A percentile compares a stretch with the other conserved stretches of the same genome.
Evolutionary conservation across 2,113 vertebrate species (phyloP).

Genomic region (Pogonocichla stellata): DNA sequence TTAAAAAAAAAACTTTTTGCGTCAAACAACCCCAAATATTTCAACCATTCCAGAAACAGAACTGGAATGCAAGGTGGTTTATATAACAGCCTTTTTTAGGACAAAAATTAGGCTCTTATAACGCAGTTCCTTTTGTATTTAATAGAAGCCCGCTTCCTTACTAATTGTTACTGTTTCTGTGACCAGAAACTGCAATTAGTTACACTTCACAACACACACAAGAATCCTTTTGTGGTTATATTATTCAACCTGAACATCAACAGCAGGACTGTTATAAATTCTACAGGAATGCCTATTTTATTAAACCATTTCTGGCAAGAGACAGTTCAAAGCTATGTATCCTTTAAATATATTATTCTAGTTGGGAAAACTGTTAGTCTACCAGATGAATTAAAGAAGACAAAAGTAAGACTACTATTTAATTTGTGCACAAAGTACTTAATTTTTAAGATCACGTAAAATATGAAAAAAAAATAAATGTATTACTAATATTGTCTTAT

Average conservation of each 20-base stretch:
- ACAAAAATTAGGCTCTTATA: slow-evolving; percentile 36
- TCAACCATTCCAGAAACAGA: slow-evolving; percentile 33
- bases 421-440: not conserved
- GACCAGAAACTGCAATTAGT: slow-evolving; percentile 69
- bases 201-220: slow-evolving; percentile 46
- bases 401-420: not conserved
- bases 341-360: not conserved
- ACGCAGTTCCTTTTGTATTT: slow-evolving; percentile 36
- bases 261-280: slow-evolving; percentile 42
- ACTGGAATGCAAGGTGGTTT: not conserved
- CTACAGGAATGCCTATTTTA: not conserved
- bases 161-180: slow-evolving; percentile 45
- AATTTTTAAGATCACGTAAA: not conserved
- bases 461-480: not conserved
- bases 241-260: slow-evolving; percentile 64
- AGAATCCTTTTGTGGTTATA: slow-evolving; percentile 33
- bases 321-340: not conserved
- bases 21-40: not conserved
- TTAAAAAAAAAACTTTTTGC: not conserved
- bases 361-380: not conserved
- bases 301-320: slow-evolving; percentile 17
- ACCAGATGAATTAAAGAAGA: not conserved
- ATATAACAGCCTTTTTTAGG: not conserved
- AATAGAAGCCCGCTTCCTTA: slow-evolving; percentile 20
- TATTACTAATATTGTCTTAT: slow-evolving; percentile 12